Evolutionary conservation across 1,140 invertebrate genomes (phyloP), one percentile per base, ranked within the genome.

Genomic region (Lordiphosa clarofinis): DNA sequence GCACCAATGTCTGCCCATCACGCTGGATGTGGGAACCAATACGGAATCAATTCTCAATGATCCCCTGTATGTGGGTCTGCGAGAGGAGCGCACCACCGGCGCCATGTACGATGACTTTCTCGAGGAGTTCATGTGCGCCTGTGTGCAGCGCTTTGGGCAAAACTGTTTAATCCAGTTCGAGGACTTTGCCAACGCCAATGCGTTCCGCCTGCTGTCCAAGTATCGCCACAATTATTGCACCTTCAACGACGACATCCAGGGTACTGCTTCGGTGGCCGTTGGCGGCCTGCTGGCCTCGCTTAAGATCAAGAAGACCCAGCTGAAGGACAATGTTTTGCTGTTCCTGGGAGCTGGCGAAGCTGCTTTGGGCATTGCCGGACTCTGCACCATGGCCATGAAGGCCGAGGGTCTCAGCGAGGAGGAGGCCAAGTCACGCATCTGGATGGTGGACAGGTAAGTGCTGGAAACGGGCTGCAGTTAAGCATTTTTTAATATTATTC

Each of bases 161-260:
- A 95, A 89, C 13, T 94, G 93, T 39, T 91, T 97, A 10, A 96
- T 96, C 46, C 92, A 99, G 90, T 99, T 99, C 90, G 98, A 99
- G 91, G 98, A 99, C 90, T 99, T 99, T 90, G 98, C 93, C 24
- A 99, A 99, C 81, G 91, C 94, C 0, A 99, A 99, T 90, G 98
- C 98, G 8, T 99, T 98, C 91, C 91, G 95, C 12, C 90, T 99
- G 47, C 90, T 99, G 47, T 93, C 93, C 65, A 97, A 96, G 87
- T 99, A 99, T 89, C 92, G 95, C 19, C 90, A 96, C 49, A 75
- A 90, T 12, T 99, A 97, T 84, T 98, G 97, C 87, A 98, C 96
- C 8, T 99, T 99, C 89, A 99, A 99, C 89, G 98, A 99, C 88
- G 98, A 99, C 84, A 99, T 99, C 86, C 97, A 99, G 89, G 97